These are phyloP conservation scores for Parazoanthus swiftii DNA, from an alignment of 92 coral and sea anemone genomes.

Conservation along the genomic window DNA sequence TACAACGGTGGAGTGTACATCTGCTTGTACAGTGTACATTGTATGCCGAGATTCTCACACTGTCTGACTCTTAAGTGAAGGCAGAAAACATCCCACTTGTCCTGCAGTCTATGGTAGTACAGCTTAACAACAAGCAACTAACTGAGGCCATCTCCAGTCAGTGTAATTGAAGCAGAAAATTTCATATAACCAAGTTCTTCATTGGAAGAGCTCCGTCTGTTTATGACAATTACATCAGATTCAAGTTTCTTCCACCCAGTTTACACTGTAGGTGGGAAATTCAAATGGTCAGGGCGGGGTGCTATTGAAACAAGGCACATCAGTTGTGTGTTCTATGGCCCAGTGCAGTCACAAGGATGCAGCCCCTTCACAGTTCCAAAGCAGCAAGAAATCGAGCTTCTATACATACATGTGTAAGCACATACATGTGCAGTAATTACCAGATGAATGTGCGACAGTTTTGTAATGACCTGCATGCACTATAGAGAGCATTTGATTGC, in stretches of 20 bases:
- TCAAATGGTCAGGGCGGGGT: conserved; percentile 35
- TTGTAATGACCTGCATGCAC: neutral
- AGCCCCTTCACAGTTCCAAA: neutral
- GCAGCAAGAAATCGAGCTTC: too few species aligned
- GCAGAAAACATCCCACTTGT: conserved; percentile 24
- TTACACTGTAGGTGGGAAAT: neutral
- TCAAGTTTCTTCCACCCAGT: conserved; percentile 27
- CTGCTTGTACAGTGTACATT: neutral
- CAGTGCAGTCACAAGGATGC: conserved; percentile 36
- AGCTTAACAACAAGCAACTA: conserved; percentile 30
- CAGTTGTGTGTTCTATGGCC: conserved; percentile 45
- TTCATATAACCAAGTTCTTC: conserved; percentile 34
- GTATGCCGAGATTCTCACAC: conserved; percentile 28
- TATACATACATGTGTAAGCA: neutral
- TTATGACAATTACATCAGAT: neutral
- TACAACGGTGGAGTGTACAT: conserved; percentile 33
- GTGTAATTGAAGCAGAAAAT: conserved; percentile 13
- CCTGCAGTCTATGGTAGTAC: conserved; percentile 32
- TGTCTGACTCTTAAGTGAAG: conserved; percentile 17
- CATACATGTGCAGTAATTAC: conserved; percentile 13
- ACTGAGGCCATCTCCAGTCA: conserved; percentile 38
- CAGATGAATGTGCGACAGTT: neutral
- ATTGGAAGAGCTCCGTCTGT: conserved; percentile 46
- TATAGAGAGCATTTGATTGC: neutral
- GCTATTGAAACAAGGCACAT: conserved; percentile 24